Base-by-base conservation (phyloP, 2,888 invertebrate species). In the Anoplius nigerrimus region DNA sequence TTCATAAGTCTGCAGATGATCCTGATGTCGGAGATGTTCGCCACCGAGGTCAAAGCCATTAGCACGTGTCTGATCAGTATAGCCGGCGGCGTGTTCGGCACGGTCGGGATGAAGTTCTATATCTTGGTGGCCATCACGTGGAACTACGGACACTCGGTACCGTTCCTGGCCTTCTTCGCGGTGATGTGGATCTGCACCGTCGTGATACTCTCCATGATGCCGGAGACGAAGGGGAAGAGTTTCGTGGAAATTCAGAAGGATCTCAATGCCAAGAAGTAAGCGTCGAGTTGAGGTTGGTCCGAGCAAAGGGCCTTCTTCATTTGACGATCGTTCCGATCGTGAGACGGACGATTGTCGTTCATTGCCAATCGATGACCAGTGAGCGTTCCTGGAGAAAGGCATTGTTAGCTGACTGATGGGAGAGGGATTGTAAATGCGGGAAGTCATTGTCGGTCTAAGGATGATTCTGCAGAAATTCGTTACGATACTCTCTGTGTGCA, bases 211-310 rank as follows among this genome's bases (percentile, higher is more conserved):
- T 56, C 51, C 11, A 65, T 84, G 8, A 68, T 77, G 2, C 82
- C 83, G 3, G 85, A 85, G 60, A 85, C 82, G 2, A 85, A 80
- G 62, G 84, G 85, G n/a, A 84, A 82, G 64, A 81, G 75, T 0
- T 79, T 84, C 20, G 45, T 72, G 5, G 76, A 85, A 60, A 85
- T 85, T 53, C 85, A 84, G 59, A 72, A 71, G 61, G 60, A 80
- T 20, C 69, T 85, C 34, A 59, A 67, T 20, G 67, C 1, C 1
- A 34, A 1, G 1, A 34, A 34, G 2, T 34, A 34, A 11, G 11
- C 11, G 34, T 34, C 34, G 34, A 11, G 11, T 24, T 24, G 24
- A 24, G 6, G 6, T 6, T 2, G 6, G 24, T 6, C 6, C 24
- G 2, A 24, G 24, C 24, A 6, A 24, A 24, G 24, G 2, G 6